Base-by-base conservation (phyloP, 2,797 vertebrate species). In the Apogon hyalosoma region DNA sequence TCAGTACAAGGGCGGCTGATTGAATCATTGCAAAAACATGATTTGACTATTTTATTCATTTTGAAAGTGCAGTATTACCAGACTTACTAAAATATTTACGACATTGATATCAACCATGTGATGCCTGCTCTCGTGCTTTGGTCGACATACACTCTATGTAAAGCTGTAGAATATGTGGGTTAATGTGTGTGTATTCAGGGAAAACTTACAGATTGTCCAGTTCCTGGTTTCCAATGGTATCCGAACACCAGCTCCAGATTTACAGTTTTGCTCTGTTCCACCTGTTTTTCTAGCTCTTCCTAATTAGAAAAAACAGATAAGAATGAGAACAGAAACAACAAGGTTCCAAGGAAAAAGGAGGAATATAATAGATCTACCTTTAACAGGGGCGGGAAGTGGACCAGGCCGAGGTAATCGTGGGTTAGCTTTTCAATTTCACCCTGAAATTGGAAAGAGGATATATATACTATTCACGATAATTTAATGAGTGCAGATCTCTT, bases 141-240 rank as follows among this genome's bases (percentile, higher is more conserved):
- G 24, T 28, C 6, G 24, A 28, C 24, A 6, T 28, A 28, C 24
- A 28, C 24, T 28, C 24, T 28, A 1, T n/a, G n/a, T n/a, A 28
- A 3, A 28, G 24, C 24, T 49, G 8, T 16, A 63, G 54, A 71
- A 61, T 52, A 62, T 65, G 63, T 54, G 4, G 54, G n/a, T 55
- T 19, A 53, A 39, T 49, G 16, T 24, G 18, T 15, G 64, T 68
- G 38, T 50, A 41, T 50, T 62, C 11, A 52, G 28, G 41, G 41
- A 19, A 71, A 68, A 86, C 87, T 90, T 94, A 99, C 98, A 92
- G 94, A 90, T 68, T 90, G 92, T 42, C 95, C 93, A 1, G 63
- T 96, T 88, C 95, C 97, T 0, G 96, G 93, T 91, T 98, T 99
- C 93, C 97, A 94, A 88, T 99, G 98, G 88, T 96, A 98, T 62